A percentile compares a stretch with the other conserved stretches of the same genome.
Evolutionary conservation across 2,888 invertebrate species (phyloP).

Genomic region (Oscheius sp.): DNA sequence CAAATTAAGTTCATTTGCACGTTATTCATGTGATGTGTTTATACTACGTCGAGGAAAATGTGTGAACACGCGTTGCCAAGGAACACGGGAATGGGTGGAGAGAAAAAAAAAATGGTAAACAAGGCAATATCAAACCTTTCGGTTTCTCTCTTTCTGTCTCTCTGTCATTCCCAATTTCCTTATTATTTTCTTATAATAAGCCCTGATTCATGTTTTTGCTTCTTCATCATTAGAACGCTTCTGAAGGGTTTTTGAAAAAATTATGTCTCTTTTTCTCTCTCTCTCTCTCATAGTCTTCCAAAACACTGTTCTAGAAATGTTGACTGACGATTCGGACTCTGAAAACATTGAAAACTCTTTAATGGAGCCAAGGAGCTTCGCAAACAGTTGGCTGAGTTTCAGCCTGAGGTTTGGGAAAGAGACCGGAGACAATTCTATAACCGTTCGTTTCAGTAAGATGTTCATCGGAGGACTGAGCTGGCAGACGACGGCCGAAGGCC

Average conservation of each 20-base stretch:
- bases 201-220: no score
- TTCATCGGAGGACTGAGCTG: slow-evolving; percentile 99
- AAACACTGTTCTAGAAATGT: background rate
- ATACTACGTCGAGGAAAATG: no score
- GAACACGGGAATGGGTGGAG: no score
- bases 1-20: no score
- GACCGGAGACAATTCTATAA: background rate
- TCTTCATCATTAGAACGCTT: no score
- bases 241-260: background rate
- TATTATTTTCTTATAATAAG: background rate
- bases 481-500: slow-evolving; percentile 99
- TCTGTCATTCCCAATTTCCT: background rate
- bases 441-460: slow-evolving; percentile 86
- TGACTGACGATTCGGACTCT: slow-evolving; percentile 6
- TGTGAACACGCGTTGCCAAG: no score
- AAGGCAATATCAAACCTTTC: no score
- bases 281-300: background rate
- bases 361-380: background rate
- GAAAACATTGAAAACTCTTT: background rate
- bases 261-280: background rate
- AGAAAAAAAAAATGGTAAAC: no score
- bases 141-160: background rate
- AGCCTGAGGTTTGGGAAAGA: background rate
- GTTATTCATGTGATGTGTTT: no score
- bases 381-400: slow-evolving; percentile 15